phyloP scores from a whole-genome alignment of 2,113 vertebrate genomes.

The Tragelaphus scriptus region DNA sequence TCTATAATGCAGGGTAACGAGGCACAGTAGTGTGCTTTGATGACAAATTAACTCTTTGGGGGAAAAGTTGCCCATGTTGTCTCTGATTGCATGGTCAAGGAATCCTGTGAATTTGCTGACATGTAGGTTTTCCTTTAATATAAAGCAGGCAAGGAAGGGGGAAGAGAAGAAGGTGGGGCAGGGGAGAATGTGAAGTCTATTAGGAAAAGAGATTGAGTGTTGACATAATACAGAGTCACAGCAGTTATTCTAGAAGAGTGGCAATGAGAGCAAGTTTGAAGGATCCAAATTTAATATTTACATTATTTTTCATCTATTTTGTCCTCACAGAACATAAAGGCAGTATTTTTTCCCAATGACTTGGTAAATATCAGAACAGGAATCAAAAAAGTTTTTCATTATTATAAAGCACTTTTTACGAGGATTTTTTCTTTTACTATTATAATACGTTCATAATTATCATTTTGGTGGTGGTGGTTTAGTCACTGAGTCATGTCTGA shows the following conservation, averaged over 20 bases:
- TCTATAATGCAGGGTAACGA: neutral
- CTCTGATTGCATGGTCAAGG: conserved; percentile 34
- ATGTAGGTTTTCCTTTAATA: conserved; percentile 24
- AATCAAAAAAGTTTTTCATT: neutral
- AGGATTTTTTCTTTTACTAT: neutral
- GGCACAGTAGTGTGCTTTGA: neutral
- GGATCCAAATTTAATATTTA: conserved; percentile 9
- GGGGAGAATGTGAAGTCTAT: neutral
- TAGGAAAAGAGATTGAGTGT: neutral
- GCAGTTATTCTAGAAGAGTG: neutral
- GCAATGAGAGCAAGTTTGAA: neutral
- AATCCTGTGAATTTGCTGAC: conserved; percentile 44
- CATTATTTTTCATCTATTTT: neutral
- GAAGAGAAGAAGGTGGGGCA: neutral
- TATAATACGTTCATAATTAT: neutral
- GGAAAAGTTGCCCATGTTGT: neutral
- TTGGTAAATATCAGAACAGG: neutral
- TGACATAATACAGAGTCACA: neutral
- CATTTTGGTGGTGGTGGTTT: neutral
- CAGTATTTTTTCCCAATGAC: neutral
- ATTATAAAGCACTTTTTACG: neutral
- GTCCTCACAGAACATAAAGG: neutral
- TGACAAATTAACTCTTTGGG: neutral
- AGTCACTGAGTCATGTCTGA: neutral
- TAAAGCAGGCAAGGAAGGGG: neutral